Conservation (phyloP, 2,113 vertebrate species). For the Microtus oregoni region DNA sequence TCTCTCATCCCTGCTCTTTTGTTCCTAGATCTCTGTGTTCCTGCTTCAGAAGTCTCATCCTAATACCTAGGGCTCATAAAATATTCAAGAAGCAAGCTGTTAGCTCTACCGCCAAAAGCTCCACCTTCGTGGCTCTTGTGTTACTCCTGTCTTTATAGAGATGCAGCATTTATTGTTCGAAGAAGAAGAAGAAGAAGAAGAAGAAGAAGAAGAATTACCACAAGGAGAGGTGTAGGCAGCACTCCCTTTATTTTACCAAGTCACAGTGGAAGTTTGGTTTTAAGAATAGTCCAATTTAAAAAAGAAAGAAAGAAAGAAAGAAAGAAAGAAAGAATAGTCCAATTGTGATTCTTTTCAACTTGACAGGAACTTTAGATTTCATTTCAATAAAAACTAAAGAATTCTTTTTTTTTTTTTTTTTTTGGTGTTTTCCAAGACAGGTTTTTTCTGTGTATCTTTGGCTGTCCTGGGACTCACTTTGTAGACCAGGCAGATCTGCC, state of each 20-base stretch:
- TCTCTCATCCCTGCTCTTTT: constrained; percentile 58
- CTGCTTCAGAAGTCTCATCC: constrained; percentile 64
- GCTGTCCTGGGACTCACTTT: too few relatives aligned
- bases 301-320: neutral
- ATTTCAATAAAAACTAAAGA: neutral
- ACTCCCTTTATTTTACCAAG: neutral
- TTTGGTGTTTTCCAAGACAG: too few relatives aligned
- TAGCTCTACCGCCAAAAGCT: constrained; percentile 65
- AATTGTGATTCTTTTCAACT: neutral
- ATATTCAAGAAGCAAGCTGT: constrained; percentile 82
- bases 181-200: rapidly evolving
- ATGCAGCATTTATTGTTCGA: constrained; percentile 11
- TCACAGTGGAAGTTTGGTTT: constrained; percentile 13
- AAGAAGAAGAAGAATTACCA: too few relatives aligned
- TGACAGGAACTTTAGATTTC: constrained; percentile 35
- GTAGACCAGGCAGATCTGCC: too few relatives aligned
- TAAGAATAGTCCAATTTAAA: neutral
- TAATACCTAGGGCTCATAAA: constrained; percentile 79
- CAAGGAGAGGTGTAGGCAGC: neutral
- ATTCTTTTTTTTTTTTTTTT: too few relatives aligned
- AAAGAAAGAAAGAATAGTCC: too few relatives aligned
- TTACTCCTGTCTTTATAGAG: constrained; percentile 48
- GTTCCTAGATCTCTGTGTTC: constrained; percentile 68
- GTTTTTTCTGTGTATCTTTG: too few relatives aligned
- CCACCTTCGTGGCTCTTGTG: constrained; percentile 46